Base-by-base conservation (phyloP, 2,113 vertebrate genomes). In the Antigone vipio region DNA sequence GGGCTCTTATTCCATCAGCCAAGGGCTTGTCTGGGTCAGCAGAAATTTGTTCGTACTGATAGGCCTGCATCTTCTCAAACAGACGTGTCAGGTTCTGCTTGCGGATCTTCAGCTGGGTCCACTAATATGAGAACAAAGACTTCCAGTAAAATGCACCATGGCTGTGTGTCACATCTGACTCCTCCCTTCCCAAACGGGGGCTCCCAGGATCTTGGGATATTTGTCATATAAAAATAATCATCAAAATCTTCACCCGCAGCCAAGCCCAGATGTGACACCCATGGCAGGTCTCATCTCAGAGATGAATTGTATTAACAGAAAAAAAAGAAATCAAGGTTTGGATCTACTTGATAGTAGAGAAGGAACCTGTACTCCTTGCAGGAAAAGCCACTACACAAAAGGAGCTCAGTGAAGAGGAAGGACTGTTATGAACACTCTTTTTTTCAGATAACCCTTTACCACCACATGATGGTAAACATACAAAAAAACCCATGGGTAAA, bases 21-120 rank as follows among this genome's bases (percentile, higher is more conserved):
- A 99, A 95, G 53, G 99, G 99, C 93, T 99, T 99, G 98, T 99
- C 99, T 23, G 99, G 99, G 78, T 99, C 99, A 67, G 99, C 99
- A 47, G 99, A 99, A 88, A 99, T 99, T 94, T 99, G 99, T 79
- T 99, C 99, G 20, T 99, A 99, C 94, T 99, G 99, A 95, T 98
- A 99, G 50, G 99, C 98, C 95, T 99, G 99, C 99, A 99, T 99
- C 97, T 99, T 99, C 97, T 98, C 99, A 97, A 99, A 99, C 22
- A 99, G 98, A 15, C 99, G 98, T 1, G 99, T 99, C 95, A 99
- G 97, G 97, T 99, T 99, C 98, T 99, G 99, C 97, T 99, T 99
- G 30, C 99, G 98, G 82, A 99, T 99, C 97, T 98, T 99, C 96
- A 99, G 98, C 81, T 99, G 99, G 47, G 99, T 99, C 99, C 99